A percentile compares a stretch with the other conserved stretches of the same genome.
These are phyloP conservation scores for Micromussa lordhowensis DNA, from an alignment of 92 coral and sea anemone genomes.

Conservation along the genomic window DNA sequence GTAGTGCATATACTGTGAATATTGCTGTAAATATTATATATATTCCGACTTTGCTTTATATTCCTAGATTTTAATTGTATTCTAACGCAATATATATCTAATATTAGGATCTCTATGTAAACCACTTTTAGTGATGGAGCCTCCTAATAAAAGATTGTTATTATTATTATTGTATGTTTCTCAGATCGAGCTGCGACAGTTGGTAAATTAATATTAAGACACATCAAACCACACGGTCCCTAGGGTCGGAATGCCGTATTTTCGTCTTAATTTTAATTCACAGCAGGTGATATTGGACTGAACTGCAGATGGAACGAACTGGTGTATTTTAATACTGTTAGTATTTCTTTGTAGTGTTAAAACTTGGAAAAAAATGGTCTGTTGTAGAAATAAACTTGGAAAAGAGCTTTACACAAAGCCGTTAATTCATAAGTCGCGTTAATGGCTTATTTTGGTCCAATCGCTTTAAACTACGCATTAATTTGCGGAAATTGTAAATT, in stretches of 20 bases:
- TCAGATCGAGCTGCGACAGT: no score
- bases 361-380: neutral
- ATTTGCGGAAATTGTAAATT: constrained; percentile 5
- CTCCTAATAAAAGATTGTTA: no score
- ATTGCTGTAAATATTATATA: no score
- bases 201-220: neutral
- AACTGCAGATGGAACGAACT: neutral
- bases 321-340: neutral
- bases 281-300: neutral
- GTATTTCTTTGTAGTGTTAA: neutral
- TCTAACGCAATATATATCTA: no score
- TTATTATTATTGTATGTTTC: no score
- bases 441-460: neutral
- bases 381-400: neutral
- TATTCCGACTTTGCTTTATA: no score
- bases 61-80: no score
- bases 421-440: neutral
- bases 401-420: constrained; percentile 2
- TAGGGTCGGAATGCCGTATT: neutral
- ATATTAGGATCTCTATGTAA: no score
- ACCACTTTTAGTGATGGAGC: no score
- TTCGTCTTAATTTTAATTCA: no score
- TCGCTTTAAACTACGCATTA: neutral
- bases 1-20: no score
- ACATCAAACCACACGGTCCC: neutral